Evolutionary conservation across 2,888 invertebrate genomes (phyloP).

Genomic region (Gortyna flavago): DNA sequence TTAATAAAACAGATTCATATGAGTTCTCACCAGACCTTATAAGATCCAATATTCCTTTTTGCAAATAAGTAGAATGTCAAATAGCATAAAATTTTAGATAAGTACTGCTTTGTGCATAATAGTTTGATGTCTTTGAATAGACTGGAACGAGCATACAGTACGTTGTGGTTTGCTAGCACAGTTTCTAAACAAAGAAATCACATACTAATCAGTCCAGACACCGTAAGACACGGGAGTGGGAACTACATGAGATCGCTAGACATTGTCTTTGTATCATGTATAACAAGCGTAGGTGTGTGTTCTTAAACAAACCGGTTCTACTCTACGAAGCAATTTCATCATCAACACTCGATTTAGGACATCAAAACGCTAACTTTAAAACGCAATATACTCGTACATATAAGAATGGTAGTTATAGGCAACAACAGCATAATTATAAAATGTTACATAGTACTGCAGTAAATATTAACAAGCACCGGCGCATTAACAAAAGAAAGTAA

Average conservation of each 20-base stretch:
- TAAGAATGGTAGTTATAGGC: not conserved
- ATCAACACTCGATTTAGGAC: conserved; percentile 28
- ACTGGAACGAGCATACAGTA: not conserved
- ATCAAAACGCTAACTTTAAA: conserved; percentile 26
- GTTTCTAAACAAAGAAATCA: conserved; percentile 38
- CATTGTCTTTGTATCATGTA: conserved; percentile 31
- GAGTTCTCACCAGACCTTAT: not conserved
- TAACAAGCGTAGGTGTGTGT: conserved; percentile 7
- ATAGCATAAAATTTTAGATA: not conserved
- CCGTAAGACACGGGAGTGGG: conserved; percentile 46
- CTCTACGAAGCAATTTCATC: conserved; percentile 36
- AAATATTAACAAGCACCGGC: conserved; percentile 13
- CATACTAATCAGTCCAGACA: conserved; percentile 33
- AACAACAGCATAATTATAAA: not conserved
- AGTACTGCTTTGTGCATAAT: not conserved
- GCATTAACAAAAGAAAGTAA: conserved; percentile 19
- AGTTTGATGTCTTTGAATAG: not conserved
- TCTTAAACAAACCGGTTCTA: conserved; percentile 37
- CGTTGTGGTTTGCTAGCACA: conserved; percentile 7
- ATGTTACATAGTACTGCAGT: not conserved
- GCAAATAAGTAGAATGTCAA: not conserved
- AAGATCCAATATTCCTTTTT: not conserved
- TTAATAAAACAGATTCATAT: not conserved
- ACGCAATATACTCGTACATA: not conserved
- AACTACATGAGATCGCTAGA: conserved; percentile 44